Evolutionary conservation across 2,888 invertebrate species (phyloP), one percentile per base, ranked within the genome.

Genomic region (Aricia artaxerxes): DNA sequence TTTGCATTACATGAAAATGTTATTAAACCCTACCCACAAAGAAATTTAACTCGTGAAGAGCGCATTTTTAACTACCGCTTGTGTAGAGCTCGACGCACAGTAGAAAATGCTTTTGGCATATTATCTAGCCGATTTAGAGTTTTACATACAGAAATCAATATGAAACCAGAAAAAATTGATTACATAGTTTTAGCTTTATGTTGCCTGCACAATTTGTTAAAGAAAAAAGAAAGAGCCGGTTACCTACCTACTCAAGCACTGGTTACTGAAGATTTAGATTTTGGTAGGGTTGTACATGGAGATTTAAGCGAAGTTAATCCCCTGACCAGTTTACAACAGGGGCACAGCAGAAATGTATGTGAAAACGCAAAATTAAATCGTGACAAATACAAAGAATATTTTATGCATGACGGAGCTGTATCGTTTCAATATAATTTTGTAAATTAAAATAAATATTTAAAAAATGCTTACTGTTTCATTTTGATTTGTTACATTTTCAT

Each of bases 221-320:
- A 73, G 44, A 44, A 44, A 73, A 73, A 73, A 73, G 73, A 73
- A 73, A 44, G 44, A 73, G 44, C 73, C 73, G 16, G 44, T 73
- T 73, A 73, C 73, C 73, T 73, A 73, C 73, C 73, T 73, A 73
- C 38, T 44, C 73, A n/a, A 73, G 73, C 44, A 73, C 73, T 73
- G 53, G 53, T 53, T 53, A 53, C 53, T 53, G 53, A 53, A 53
- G 53, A 53, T 53, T 53, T 53, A 13, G 53, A 53, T 53, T 53
- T 53, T 53, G 53, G 53, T 53, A 53, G 53, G 57, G 57, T 16
- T 57, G 57, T 40, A 44, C 40, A 75, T 44, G 73, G 44, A 44
- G 16, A 73, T 73, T 73, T 73, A 35, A 73, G 73, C 73, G n/a
- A 38, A 73, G 75, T 9, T 49, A 75, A 75, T 75, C 75, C 75